Evolutionary conservation across 92 coral and sea anemone genomes (phyloP), one percentile per base, ranked within the genome.

Genomic region (Siderastrea radians): DNA sequence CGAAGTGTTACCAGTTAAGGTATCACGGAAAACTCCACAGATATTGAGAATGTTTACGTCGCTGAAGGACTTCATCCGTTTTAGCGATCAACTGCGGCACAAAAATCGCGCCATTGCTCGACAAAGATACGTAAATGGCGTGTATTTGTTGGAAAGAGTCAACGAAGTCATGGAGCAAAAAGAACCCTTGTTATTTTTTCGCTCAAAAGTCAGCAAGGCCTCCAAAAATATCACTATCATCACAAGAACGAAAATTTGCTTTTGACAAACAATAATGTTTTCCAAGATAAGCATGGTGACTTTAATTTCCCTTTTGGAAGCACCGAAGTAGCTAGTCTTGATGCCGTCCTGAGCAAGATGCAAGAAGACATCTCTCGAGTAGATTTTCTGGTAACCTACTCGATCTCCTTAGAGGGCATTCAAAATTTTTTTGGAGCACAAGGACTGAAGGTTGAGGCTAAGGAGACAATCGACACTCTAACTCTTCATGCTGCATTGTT

Each of bases 61-160:
- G 0, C 48, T 84, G 6, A 84, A 73, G 5, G 87, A 84, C 38
- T 73, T 84, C 49, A 43, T 38, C 60, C 55, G 65, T 19, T 61
- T 61, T 3, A 26, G 16, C 1, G 79, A 73, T 61, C 87, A 84
- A 15, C 72, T 84, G 44, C 55, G 87, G 6, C 73, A 38, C 45
- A 84, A 84, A 72, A 84, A 61, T 51, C 72, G 71, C 9, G 77
- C 87, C 51, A 84, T 84, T 54, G 60, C 49, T 72, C 79, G 64
- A 19, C 87, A 84, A 84, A 84, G 87, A 14, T 67, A 73, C 51
- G 54, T 74, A 48, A 84, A 84, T 44, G 87, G 87, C 4, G 46
- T 84, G 44, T 52, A 84, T 44, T n/a, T 43, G 61, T 49, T 74
- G 5, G 73, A 49, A 43, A 84, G 80, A 44, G 62, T 84, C 3